Evolutionary conservation across 2,797 vertebrate genomes (phyloP), one percentile per base, ranked within the genome.

Genomic region (Emydoidea blandingii): DNA sequence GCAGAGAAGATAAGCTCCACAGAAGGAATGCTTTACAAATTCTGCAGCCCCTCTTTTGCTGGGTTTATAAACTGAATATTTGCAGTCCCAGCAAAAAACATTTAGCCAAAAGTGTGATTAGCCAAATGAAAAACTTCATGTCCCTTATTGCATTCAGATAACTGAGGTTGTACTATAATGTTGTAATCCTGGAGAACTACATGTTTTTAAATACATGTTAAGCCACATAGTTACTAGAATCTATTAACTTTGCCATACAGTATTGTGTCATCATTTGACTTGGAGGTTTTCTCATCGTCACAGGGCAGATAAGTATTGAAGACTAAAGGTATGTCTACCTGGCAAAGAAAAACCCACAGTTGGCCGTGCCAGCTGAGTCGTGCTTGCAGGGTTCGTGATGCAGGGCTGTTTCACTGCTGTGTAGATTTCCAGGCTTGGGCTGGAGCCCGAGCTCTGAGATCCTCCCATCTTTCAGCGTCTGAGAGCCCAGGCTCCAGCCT

Each of bases 171-270:
- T 76, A 79, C 72, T 89, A 23, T 50, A 94, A 44, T 93, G 95
- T 91, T 92, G 92, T 93, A 90, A 94, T 87, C 50, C 81, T 94
- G 65, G 81, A 95, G 72, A 97, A 89, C 41, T 92, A 87, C 79
- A 86, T 94, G 53, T 85, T 95, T 94, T 72, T 92, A 96, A 81
- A 83, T 62, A 80, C 68, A 79, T 54, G 83, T 65, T 92, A 93
- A 91, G 44, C 50, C 81, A 96, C 93, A 91, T 8, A 41, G 93
- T 96, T 96, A 95, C 95, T 88, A 34, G 19, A 93, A 95, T 93
- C 59, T 94, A 78, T 90, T 95, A 88, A 93, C 52, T 92, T 92
- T 92, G 80, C 91, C 88, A 90, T 44, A 78, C 53, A n/a, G 3
- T 57, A 31, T 56, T 91, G 5, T 90, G 27, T 76, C n/a, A 78